A percentile compares a stretch with the other conserved stretches of the same genome.
Conservation (phyloP, 1,140 invertebrate genomes). For the Eriosoma lanigerum region DNA sequence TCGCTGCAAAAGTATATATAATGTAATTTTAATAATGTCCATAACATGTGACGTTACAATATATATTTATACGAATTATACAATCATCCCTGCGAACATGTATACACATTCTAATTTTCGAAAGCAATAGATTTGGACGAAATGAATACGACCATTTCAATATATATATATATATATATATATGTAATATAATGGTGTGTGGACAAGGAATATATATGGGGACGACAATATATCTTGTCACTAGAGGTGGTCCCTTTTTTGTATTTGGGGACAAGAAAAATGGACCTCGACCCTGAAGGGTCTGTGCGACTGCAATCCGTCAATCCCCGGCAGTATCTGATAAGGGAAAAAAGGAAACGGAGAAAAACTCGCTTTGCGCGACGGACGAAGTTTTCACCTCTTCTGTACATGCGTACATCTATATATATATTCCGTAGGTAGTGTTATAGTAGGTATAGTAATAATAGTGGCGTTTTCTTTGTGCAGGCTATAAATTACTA, state of each 20-base stretch:
- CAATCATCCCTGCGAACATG: no score
- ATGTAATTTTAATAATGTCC: no score
- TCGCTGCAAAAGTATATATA: not conserved
- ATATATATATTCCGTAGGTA: not conserved
- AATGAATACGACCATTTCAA: no score
- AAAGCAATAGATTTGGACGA: no score
- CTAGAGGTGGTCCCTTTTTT: constrained; percentile 22
- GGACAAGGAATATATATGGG: constrained; percentile 2
- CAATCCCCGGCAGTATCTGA: constrained; percentile 34
- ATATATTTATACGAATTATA: no score
- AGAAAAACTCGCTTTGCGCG: not conserved
- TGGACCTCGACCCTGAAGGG: constrained; percentile 41
- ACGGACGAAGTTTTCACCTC: constrained; percentile 28
- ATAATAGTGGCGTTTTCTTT: constrained; percentile 15
- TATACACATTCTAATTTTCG: no score
- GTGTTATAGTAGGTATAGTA: constrained; percentile 2
- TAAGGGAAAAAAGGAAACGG: constrained; percentile 1
- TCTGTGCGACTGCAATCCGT: constrained; percentile 42
- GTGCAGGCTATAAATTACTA: constrained; percentile 36
- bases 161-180: no score
- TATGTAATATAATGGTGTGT: no score
- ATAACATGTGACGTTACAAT: no score
- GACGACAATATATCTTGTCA: constrained; percentile 37
- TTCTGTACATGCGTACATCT: no score
- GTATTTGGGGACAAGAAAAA: constrained; percentile 41